Conservation (phyloP, 2,888 invertebrate genomes). For the Polymixis lichenea region DNA sequence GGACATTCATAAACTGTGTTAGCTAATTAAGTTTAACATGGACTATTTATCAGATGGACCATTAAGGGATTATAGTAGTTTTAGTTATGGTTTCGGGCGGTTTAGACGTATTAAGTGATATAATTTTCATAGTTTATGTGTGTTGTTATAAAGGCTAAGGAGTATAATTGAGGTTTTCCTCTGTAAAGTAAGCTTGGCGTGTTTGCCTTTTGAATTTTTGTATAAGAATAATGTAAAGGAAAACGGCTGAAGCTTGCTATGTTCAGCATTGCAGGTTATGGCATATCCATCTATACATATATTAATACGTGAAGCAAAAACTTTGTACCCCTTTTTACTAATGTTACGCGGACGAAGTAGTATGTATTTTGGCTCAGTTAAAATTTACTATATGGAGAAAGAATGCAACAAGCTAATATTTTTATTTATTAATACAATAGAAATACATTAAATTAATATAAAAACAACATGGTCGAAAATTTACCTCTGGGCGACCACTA, state of each 20-base stretch:
- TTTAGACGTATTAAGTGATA: conserved; percentile 29
- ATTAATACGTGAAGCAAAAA: too few species aligned
- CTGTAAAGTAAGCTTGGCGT: background rate
- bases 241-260: background rate
- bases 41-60: conserved; percentile 54
- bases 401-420: too few species aligned
- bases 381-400: too few species aligned
- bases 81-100: conserved; percentile 41
- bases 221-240: background rate
- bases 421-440: too few species aligned
- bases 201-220: background rate
- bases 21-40: conserved; percentile 62
- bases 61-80: conserved; percentile 41
- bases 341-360: too few species aligned
- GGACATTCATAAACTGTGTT: conserved; percentile 65
- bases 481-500: too few species aligned
- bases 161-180: conserved; percentile 20
- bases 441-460: too few species aligned
- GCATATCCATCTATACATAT: too few species aligned
- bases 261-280: background rate
- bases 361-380: too few species aligned
- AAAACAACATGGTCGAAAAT: too few species aligned
- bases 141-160: background rate
- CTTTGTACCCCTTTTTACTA: too few species aligned
- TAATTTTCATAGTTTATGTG: conserved; percentile 37